A percentile compares a stretch with the other conserved stretches of the same genome.
These are phyloP conservation scores for Mythimna pallens DNA, from an alignment of 2,888 invertebrate genomes.

Conservation along the genomic window DNA sequence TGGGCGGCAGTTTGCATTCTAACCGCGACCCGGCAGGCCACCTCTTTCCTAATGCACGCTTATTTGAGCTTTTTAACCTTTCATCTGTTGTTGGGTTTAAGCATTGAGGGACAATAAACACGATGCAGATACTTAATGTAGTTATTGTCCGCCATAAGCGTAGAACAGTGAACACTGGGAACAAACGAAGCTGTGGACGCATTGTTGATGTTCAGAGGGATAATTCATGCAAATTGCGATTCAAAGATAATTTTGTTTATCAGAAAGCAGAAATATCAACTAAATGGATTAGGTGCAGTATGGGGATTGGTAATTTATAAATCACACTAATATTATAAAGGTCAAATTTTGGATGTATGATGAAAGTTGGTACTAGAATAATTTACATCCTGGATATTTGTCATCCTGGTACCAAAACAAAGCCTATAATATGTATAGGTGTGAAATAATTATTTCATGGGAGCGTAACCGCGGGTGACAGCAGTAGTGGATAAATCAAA, in stretches of 20 bases:
- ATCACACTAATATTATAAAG: not conserved
- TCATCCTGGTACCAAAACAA: too few relatives aligned
- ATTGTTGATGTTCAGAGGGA: not conserved
- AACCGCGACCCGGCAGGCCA: slow-evolving; percentile 89
- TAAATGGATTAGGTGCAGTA: not conserved
- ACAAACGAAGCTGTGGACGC: slow-evolving; percentile 12
- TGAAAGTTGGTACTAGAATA: too few relatives aligned
- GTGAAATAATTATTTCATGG: too few relatives aligned
- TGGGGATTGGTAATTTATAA: not conserved
- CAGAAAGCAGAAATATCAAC: not conserved
- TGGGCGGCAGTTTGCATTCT: slow-evolving; percentile 91
- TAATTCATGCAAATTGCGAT: slow-evolving; percentile 18
- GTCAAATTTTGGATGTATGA: too few relatives aligned
- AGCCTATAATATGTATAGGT: too few relatives aligned
- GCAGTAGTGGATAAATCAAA: too few relatives aligned
- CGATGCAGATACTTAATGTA: slow-evolving; percentile 83
- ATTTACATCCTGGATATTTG: too few relatives aligned
- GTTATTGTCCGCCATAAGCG: slow-evolving; percentile 79
- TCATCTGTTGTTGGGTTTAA: slow-evolving; percentile 87
- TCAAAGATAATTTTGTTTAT: not conserved
- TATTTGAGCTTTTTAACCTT: slow-evolving; percentile 91
- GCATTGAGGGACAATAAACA: slow-evolving; percentile 88
- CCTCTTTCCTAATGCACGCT: slow-evolving; percentile 91
- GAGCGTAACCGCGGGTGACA: too few relatives aligned
- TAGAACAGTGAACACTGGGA: slow-evolving; percentile 61